Percentiles rank a stretch among this genome's conserved stretches.
Conservation (phyloP, 2,888 invertebrate species). For the Antheraea assamensis region DNA sequence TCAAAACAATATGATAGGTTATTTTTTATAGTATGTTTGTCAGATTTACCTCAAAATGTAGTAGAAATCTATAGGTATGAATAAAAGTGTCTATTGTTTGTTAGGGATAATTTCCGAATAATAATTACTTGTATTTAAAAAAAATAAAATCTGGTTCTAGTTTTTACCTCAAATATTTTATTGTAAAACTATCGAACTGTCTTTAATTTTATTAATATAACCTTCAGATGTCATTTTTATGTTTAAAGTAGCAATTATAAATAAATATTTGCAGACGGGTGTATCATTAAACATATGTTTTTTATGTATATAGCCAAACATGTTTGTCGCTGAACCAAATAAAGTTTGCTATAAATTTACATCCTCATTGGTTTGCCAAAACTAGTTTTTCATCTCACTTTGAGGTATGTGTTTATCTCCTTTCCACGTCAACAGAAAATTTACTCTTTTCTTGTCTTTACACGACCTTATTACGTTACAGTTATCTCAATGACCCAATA, state of each 20-base stretch:
- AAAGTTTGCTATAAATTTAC: no score
- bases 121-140: no score
- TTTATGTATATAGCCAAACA: neutral
- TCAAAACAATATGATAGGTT: no score
- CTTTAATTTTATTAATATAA: neutral
- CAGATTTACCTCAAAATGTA: no score
- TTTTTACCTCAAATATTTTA: no score
- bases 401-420: neutral
- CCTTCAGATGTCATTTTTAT: neutral
- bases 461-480: neutral
- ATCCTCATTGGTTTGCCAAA: neutral
- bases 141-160: no score
- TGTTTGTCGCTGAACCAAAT: neutral
- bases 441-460: neutral
- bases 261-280: neutral
- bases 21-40: no score
- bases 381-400: neutral
- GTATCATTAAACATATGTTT: neutral
- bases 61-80: no score
- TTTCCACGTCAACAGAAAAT: neutral
- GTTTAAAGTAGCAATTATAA: neutral
- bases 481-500: neutral
- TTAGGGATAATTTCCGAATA: no score
- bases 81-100: no score
- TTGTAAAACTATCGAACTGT: neutral